phyloP scores from a whole-genome alignment of 2,113 vertebrate species.

The Falco punctatus region DNA sequence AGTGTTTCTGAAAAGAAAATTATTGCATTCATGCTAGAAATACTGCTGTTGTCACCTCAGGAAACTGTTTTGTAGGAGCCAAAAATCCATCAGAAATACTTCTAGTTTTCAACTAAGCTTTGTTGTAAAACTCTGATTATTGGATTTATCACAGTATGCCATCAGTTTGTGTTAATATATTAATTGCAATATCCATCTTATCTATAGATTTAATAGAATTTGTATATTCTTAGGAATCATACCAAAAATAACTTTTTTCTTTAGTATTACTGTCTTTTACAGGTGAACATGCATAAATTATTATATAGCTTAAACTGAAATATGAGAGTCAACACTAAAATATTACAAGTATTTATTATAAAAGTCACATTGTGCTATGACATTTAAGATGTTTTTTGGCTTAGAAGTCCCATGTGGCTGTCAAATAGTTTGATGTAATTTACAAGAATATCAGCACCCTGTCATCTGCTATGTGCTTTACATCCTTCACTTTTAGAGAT shows the following conservation, averaged over 20 bases:
- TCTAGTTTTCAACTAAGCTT: not conserved
- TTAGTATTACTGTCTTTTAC: not conserved
- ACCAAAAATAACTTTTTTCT: not conserved
- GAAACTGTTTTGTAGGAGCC: not conserved
- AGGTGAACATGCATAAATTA: not conserved
- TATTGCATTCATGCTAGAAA: not conserved
- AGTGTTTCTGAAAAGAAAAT: conserved; percentile 16
- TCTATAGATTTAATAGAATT: not conserved
- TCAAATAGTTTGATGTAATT: not conserved
- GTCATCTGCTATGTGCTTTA: not conserved
- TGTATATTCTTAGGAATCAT: not conserved
- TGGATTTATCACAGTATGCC: not conserved
- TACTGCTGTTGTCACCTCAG: not conserved
- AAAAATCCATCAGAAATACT: not conserved
- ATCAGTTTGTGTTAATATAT: not conserved
- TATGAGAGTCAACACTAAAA: not conserved
- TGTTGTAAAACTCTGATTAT: not conserved
- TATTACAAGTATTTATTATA: not conserved
- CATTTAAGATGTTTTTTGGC: not conserved
- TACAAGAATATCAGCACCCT: not conserved
- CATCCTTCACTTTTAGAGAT: not conserved
- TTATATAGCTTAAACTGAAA: not conserved
- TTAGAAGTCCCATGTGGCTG: not conserved
- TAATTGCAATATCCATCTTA: not conserved
- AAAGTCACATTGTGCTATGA: not conserved